Evolutionary conservation across 2,888 invertebrate species (phyloP).

Genomic region (Acleris cristana): DNA sequence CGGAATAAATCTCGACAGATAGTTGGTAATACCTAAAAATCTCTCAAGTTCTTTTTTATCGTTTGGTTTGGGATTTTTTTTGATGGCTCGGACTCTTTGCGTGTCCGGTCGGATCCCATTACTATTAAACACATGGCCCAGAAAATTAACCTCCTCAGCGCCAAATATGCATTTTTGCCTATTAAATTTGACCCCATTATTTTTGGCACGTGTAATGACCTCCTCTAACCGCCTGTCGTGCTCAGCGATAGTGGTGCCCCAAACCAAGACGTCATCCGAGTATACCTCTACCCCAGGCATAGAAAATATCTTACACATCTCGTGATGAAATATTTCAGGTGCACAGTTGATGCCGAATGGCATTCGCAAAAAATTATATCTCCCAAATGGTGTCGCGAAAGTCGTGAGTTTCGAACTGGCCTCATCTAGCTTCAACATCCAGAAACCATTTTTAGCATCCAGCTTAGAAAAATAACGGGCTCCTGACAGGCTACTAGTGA

Average conservation of each 20-base stretch:
- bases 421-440: conserved; percentile 31
- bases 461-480: conserved; percentile 35
- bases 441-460: conserved; percentile 38
- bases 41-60: conserved; percentile 12
- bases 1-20: conserved; percentile 30
- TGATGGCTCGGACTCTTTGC: background rate
- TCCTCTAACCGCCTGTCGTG: conserved; percentile 30
- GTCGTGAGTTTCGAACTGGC: conserved; percentile 35
- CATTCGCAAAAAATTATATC: conserved; percentile 32
- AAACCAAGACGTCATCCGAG: conserved; percentile 28
- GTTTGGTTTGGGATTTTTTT: background rate
- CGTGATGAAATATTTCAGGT: too few relatives aligned
- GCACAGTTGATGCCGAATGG: conserved; percentile 35
- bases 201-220: conserved; percentile 7
- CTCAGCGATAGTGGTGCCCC: conserved; percentile 20
- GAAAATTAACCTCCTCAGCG: background rate
- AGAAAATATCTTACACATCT: conserved; percentile 37
- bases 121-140: background rate
- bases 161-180: conserved; percentile 7
- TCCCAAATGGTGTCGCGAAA: conserved; percentile 32
- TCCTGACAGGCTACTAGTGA: conserved; percentile 20
- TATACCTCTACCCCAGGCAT: conserved; percentile 28
- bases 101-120: background rate
- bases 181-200: conserved; percentile 24
- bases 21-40: conserved; percentile 21